Evolutionary conservation across 2,797 vertebrate species (phyloP), one percentile per base, ranked within the genome.

Genomic region (Enteromius trimaculatus): DNA sequence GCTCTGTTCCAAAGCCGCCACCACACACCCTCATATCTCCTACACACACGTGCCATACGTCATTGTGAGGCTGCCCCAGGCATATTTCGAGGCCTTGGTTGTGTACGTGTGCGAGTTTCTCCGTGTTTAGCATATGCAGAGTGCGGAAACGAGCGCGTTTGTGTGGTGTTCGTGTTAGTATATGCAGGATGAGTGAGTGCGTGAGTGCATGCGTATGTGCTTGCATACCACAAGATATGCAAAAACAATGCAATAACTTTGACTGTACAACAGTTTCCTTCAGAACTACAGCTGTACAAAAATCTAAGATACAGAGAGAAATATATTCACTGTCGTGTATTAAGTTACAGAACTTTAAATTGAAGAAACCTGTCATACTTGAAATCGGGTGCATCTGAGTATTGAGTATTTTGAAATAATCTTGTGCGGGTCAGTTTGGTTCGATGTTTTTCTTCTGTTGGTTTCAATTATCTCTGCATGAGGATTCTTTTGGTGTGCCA

Each of bases 201-300:
- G 79, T 53, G 84, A 77, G 74, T 83, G 84, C 76, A 80, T 83
- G 85, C 55, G 79, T 88, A 78, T 86, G 85, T 51, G 86, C 85
- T 88, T 90, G 90, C 94, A 95, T 96, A 96, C 96, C 96, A 97
- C 97, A 96, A 98, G 96, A 98, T 99, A 99, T 99, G 97, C 97
- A 99, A 99, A 99, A 97, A 96, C 97, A 98, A 99, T 98, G 97
- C 97, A 99, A 98, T 98, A 99, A 96, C 94, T 93, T 94, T 95
- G 96, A 97, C 95, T 93, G 96, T 97, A 95, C 94, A 90, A 88
- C 91, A 93, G 89, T 91, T 88, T 93, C 83, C 91, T 85, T 88
- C 86, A 92, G 91, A 89, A 88, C 91, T 91, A 84, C 93, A 95
- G 93, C 91, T 95, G 94, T 96, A 94, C 93, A 95, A 92, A 88